Evolutionary conservation across 2,113 vertebrate species (phyloP), one percentile per base, ranked within the genome.

Genomic region (Alligator mississippiensis): DNA sequence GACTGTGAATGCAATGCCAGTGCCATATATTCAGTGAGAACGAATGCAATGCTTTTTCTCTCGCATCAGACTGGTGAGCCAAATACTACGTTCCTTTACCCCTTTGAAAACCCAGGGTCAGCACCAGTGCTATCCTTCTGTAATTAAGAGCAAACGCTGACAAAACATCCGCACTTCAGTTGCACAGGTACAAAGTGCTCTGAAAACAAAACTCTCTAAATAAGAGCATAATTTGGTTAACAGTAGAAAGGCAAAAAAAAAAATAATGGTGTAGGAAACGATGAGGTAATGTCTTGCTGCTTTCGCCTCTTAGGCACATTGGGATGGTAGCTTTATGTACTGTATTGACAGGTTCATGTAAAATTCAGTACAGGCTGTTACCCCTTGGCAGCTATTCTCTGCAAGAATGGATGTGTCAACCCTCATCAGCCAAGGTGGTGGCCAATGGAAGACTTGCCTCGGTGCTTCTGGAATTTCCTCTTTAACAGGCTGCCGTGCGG

Each of bases 271-370:
- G 66, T 72, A 27, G 85, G 72, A 89, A 93, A 91, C 93, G 54
- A 93, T 38, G 79, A 95, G 85, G 90, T 24, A 47, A 80, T 70
- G 64, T 80, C 62, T 88, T 66, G 62, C 62, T 79, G 72, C 86
- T 76, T 83, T 28, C 78, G n/a, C 82, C 84, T 86, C 85, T 16
- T 70, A 93, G 87, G 79, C 90, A 72, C 4, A 1, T 79, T 47
- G 12, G 30, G 60, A 82, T 58, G 38, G 83, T 90, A 68, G 54
- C 1, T 1, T 75, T 70, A 25, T 5, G 63, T 58, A 54, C 63
- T 79, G 17, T 55, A 82, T 61, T 92, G 96, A 95, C 97, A 96
- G 95, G 72, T 94, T 98, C 93, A 94, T 98, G 97, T 95, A 97
- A 98, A 97, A 98, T 97, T 97, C 95, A 97, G 90, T 19, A 88